Conservation (phyloP, 1,140 invertebrate genomes). For the Leptinotarsa texana region DNA sequence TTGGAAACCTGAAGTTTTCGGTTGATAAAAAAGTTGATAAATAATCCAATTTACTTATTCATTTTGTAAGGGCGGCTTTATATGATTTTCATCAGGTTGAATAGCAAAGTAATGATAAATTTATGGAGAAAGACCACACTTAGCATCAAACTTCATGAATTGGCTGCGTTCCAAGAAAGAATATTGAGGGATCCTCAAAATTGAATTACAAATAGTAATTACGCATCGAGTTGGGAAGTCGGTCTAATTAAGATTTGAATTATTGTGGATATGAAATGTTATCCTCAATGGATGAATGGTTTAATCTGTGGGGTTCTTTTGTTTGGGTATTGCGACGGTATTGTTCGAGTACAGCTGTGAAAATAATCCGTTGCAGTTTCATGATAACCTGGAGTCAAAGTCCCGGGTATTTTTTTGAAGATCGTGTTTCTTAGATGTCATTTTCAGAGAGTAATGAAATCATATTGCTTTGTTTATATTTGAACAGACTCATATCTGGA, state of each 20-base stretch:
- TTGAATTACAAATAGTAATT: slow-evolving; percentile 14
- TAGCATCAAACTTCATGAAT: not conserved
- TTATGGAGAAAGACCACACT: not conserved
- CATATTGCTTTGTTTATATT: no score
- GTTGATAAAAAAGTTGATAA: no score
- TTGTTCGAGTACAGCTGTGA: not conserved
- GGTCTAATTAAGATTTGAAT: slow-evolving; percentile 14
- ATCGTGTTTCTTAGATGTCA: no score
- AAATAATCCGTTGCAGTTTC: not conserved
- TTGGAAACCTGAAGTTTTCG: no score
- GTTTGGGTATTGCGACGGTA: not conserved
- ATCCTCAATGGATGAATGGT: not conserved
- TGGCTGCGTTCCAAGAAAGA: slow-evolving; percentile 13
- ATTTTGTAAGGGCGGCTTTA: not conserved
- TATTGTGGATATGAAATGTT: slow-evolving; percentile 8
- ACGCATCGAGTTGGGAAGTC: slow-evolving; percentile 8
- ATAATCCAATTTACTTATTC: not conserved
- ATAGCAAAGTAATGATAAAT: slow-evolving; percentile 9
- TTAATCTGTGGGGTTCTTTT: not conserved
- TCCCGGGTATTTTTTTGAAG: no score
- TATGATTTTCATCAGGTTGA: not conserved
- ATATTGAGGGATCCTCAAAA: slow-evolving; percentile 11
- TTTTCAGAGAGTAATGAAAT: no score
- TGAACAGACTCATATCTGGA: no score
- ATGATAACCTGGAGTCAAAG: not conserved